Percentiles rank a stretch among this genome's conserved stretches.
These are phyloP conservation scores for Drosophila tani DNA, from an alignment of 1,140 invertebrate genomes.

Conservation along the genomic window DNA sequence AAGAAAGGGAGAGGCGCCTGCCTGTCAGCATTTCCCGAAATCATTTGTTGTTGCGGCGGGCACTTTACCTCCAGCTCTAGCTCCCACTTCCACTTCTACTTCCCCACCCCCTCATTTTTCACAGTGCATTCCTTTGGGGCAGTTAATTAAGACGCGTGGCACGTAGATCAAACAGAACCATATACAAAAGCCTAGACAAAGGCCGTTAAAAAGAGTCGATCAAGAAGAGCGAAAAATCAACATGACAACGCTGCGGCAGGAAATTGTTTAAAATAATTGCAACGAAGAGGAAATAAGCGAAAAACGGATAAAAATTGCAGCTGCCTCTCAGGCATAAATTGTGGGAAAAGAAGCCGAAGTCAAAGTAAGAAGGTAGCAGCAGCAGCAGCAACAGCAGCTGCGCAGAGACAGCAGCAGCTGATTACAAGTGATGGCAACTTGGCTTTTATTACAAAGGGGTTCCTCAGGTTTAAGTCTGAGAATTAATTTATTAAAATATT, in stretches of 20 bases:
- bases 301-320: constrained; percentile 47
- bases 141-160: constrained; percentile 63
- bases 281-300: constrained; percentile 25
- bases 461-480: no score
- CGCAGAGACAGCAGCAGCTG: constrained; percentile 39
- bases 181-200: constrained; percentile 57
- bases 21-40: constrained; percentile 59
- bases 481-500: background rate
- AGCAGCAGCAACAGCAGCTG: constrained; percentile 32
- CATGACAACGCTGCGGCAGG: constrained; percentile 52
- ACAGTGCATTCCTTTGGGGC: constrained; percentile 44
- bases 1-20: constrained; percentile 36
- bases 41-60: constrained; percentile 62
- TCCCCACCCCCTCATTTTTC: background rate
- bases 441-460: background rate
- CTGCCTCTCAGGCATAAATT: constrained; percentile 38
- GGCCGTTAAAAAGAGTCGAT: constrained; percentile 32
- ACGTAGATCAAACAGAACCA: constrained; percentile 71
- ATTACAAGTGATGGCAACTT: constrained; percentile 10
- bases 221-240: constrained; percentile 30
- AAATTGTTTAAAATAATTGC: constrained; percentile 80
- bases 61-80: background rate
- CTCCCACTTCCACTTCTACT: background rate
- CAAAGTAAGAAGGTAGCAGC: constrained; percentile 35
- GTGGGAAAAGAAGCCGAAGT: constrained; percentile 35